Conservation (phyloP, 2,888 invertebrate genomes). For the Phanerotoma sp. region DNA sequence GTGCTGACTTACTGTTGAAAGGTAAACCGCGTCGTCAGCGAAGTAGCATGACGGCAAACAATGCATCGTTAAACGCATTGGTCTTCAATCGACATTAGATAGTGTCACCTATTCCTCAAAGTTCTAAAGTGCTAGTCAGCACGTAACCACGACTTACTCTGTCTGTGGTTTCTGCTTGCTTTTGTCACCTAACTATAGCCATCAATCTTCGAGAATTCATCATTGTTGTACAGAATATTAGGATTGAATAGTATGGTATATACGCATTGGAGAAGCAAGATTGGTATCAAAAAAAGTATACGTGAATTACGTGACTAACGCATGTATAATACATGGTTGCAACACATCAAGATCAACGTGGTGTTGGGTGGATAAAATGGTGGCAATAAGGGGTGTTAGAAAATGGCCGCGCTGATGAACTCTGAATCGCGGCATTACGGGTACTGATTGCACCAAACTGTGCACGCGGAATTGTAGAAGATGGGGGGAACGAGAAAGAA, state of each 20-base stretch:
- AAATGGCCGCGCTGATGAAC: conserved; percentile 53
- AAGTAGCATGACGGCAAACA: conserved; percentile 34
- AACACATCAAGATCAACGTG: no score
- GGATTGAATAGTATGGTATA: conserved; percentile 6
- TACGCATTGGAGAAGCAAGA: not conserved
- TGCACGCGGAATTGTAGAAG: conserved; percentile 22
- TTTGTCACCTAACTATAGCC: conserved; percentile 2
- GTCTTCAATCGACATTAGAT: conserved; percentile 22
- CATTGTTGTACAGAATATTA: conserved; percentile 14
- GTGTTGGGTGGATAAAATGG: conserved; percentile 45
- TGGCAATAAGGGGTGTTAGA: conserved; percentile 53
- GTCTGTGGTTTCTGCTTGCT: conserved; percentile 7
- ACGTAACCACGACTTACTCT: conserved; percentile 19
- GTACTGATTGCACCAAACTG: conserved; percentile 49
- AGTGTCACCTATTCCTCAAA: conserved; percentile 14
- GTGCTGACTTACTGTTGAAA: conserved; percentile 5
- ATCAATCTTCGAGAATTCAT: conserved; percentile 1
- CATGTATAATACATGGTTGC: no score
- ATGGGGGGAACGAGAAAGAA: not conserved
- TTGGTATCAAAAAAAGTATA: no score
- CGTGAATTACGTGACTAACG: conserved; percentile 1
- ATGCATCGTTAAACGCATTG: conserved; percentile 39
- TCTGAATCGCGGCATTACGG: conserved; percentile 52
- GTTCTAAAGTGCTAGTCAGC: conserved; percentile 18
- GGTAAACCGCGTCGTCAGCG: conserved; percentile 29